Evolutionary conservation across 1,140 invertebrate genomes (phyloP).

Genomic region (Drosophila melanica): DNA sequence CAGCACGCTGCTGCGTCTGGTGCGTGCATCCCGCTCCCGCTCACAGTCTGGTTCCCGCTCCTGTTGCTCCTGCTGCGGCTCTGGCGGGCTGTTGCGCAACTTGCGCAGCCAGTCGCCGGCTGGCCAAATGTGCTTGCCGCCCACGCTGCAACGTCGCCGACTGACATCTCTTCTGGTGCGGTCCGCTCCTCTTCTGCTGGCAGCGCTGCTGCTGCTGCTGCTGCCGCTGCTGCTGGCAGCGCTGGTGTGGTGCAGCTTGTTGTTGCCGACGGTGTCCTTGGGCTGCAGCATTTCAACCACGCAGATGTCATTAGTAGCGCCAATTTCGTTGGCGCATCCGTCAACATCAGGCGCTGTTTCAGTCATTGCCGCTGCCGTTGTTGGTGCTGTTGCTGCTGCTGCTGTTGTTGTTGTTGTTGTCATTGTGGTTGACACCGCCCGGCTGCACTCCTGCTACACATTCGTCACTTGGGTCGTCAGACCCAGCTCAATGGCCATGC

Average conservation of each 20-base stretch:
- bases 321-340: conserved; percentile 57
- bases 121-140: conserved; percentile 71
- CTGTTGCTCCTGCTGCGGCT: neutral
- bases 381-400: conserved; percentile 19
- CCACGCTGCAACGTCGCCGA: conserved; percentile 55
- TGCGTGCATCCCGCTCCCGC: conserved; percentile 14
- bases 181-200: conserved; percentile 1
- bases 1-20: conserved; percentile 60
- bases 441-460: conserved; percentile 80
- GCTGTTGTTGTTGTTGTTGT: conserved; percentile 33
- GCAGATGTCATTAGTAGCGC: conserved; percentile 66
- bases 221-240: neutral
- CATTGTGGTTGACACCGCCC: conserved; percentile 54
- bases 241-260: conserved; percentile 8
- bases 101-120: conserved; percentile 63
- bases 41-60: conserved; percentile 44
- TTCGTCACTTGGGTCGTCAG: conserved; percentile 83
- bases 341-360: conserved; percentile 52
- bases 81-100: conserved; percentile 39
- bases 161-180: neutral
- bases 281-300: conserved; percentile 63
- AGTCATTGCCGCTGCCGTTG: conserved; percentile 26
- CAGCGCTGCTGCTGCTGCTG: conserved; percentile 5
- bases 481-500: conserved; percentile 76
- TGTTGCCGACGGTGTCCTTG: conserved; percentile 33